Evolutionary conservation across 2,888 invertebrate genomes (phyloP), one percentile per base, ranked within the genome.

Genomic region (Erannis defoliaria): DNA sequence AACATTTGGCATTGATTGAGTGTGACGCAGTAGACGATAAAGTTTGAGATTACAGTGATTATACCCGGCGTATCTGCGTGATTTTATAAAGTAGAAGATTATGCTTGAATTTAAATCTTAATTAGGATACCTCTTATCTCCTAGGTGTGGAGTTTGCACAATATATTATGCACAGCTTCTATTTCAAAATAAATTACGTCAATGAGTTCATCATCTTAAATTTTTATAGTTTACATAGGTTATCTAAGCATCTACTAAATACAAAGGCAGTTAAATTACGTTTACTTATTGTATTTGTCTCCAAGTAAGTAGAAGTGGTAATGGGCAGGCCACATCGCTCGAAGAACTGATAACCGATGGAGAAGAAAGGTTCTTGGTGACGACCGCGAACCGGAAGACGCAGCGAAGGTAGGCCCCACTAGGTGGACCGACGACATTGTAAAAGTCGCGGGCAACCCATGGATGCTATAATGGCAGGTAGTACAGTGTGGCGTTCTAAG

Each of bases 1-100:
- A 73, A 74, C 76, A 82, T 82, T 81, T 88, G 90, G 90, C 92
- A 90, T 93, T 92, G 92, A 92, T 92, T 91, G 89, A 89, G 86
- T 80, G 79, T 88, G 89, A 88, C 88, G 89, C 76, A 77, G 68
- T 68, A 54, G 62, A 61, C 67, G 89, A 91, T 91, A 91, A 90
- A 88, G 88, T 84, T 77, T 75, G 65, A 81, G 86, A 86, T 86
- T 84, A 84, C 79, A 71, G 75, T 82, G 87, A 86, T 88, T 86
- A 86, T 64, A 70, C 26, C 65, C 70, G 73, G 68, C 75, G 76
- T 78, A 75, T 74, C 72, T 74, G 70, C 75, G 76, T 77, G 80
- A 82, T 80, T 76, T 77, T 73, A 18, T 70, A 64, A 71, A 68
- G 62, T 49, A 42, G 33, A 48, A 62, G 72, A 71, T 73, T 66